Evolutionary conservation across 2,797 vertebrate species (phyloP).

Genomic region (Okamejei kenojei): DNA sequence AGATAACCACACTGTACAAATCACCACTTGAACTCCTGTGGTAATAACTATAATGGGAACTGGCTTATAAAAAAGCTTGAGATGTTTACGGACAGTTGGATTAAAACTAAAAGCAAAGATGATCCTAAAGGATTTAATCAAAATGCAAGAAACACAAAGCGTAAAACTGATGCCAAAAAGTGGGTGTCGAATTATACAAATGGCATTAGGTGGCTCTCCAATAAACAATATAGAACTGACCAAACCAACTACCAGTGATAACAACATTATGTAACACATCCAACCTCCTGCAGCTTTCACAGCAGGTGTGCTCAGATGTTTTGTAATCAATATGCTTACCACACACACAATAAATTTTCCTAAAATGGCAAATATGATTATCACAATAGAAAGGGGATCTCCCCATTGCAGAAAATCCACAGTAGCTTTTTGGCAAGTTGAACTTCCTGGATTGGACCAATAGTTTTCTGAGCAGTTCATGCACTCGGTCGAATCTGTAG

Average conservation of each 20-base stretch:
- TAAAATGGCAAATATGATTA: not conserved
- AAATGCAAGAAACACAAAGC: conserved; percentile 24
- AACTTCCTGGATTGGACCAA: not conserved
- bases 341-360: not conserved
- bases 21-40: conserved; percentile 29
- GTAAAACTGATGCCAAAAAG: conserved; percentile 23
- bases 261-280: conserved; percentile 28
- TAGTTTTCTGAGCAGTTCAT: not conserved
- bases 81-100: not conserved
- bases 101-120: conserved; percentile 31
- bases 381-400: not conserved
- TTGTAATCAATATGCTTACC: not conserved
- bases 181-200: conserved; percentile 1
- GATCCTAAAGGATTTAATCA: conserved; percentile 25
- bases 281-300: conserved; percentile 33
- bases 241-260: not conserved
- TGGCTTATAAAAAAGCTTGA: conserved; percentile 6
- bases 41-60: not conserved
- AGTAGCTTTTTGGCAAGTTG: not conserved
- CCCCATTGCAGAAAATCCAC: not conserved
- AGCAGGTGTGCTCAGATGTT: not conserved
- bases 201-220: not conserved
- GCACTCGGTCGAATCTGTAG: conserved; percentile 8
- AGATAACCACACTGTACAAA: conserved; percentile 8
- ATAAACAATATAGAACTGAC: conserved; percentile 19